phyloP scores from a whole-genome alignment of 2,888 invertebrate genomes.

The Erebia palarica region DNA sequence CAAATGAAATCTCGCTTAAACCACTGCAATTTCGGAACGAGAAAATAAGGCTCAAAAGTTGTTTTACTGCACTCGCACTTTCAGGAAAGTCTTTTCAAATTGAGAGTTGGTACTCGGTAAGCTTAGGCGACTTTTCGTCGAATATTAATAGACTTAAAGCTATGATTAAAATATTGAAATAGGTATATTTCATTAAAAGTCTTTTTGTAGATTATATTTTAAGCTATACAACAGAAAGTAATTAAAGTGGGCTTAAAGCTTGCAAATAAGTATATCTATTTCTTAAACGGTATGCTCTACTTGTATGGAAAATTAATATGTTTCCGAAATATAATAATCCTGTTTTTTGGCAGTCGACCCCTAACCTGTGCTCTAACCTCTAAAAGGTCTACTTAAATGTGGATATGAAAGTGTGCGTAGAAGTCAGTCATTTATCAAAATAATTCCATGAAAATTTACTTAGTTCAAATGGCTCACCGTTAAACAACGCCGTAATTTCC shows the following conservation, averaged over 20 bases:
- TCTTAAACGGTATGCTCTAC: no score
- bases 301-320: no score
- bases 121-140: constrained; percentile 38
- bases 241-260: not conserved
- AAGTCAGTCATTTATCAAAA: no score
- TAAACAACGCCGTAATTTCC: no score
- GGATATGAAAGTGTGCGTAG: no score
- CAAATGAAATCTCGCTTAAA: constrained; percentile 82
- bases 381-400: no score
- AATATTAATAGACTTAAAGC: constrained; percentile 35
- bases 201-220: no score
- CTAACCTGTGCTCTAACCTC: no score
- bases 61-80: constrained; percentile 75
- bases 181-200: not conserved
- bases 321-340: no score
- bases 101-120: constrained; percentile 42
- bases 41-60: constrained; percentile 78
- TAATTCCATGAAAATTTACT: no score
- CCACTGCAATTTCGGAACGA: constrained; percentile 80
- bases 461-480: no score
- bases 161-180: constrained; percentile 11
- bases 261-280: not conserved
- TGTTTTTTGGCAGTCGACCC: no score
- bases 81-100: constrained; percentile 65
- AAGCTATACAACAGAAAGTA: not conserved